These are phyloP conservation scores for Helicoverpa armigera DNA, from an alignment of 1,140 invertebrate genomes.

Conservation along the genomic window DNA sequence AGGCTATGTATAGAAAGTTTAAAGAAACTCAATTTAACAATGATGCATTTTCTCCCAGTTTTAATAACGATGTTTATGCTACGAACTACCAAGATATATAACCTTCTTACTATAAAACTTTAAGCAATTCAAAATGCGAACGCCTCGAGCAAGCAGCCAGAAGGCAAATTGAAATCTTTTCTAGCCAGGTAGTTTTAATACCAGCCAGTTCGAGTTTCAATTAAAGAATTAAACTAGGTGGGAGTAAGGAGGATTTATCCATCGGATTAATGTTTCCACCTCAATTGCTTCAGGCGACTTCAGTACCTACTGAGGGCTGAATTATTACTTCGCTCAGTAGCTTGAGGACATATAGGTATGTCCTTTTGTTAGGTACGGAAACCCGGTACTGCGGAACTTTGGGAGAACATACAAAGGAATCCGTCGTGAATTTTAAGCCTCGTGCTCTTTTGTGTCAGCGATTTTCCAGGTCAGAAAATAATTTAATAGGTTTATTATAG, in stretches of 20 bases:
- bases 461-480: not conserved
- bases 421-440: not conserved
- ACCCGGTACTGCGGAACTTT: not conserved
- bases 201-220: constrained; percentile 27
- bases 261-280: constrained; percentile 6
- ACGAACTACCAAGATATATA: too few species aligned
- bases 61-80: too few species aligned
- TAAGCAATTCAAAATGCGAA: not conserved
- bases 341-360: constrained; percentile 2
- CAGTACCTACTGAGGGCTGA: not conserved
- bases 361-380: not conserved
- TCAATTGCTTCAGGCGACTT: not conserved
- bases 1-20: too few species aligned
- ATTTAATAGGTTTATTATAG: too few species aligned
- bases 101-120: not conserved
- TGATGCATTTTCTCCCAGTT: too few species aligned
- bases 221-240: constrained; percentile 23
- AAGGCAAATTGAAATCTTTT: constrained; percentile 23
- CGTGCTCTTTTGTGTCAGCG: not conserved
- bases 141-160: not conserved
- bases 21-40: too few species aligned
- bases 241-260: constrained; percentile 26
- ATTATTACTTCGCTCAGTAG: constrained; percentile 21
- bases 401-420: not conserved
- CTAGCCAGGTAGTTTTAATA: not conserved